Percentiles rank a stretch among this genome's conserved stretches.
Conservation (phyloP, 2,113 vertebrate genomes). For the Phocoena sinus region DNA sequence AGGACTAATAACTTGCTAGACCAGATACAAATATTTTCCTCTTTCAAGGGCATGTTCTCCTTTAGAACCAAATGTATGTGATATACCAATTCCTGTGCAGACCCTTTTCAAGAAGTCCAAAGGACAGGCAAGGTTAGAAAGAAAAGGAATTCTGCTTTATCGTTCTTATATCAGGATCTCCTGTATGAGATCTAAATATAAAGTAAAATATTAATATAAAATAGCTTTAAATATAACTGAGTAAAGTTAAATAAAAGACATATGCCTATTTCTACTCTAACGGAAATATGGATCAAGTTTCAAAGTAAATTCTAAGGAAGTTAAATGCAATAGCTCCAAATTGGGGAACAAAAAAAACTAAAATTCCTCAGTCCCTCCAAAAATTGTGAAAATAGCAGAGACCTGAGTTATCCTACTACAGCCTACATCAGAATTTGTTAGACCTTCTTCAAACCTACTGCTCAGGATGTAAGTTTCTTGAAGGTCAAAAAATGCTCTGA, state of each 20-base stretch:
- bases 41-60: slow-evolving; percentile 29
- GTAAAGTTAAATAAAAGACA: neutral
- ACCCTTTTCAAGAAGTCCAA: neutral
- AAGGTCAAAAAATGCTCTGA: neutral
- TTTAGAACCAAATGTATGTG: slow-evolving; percentile 31
- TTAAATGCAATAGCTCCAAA: neutral
- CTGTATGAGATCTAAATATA: neutral
- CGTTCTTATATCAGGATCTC: neutral
- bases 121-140: neutral
- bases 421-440: neutral
- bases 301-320: slow-evolving; percentile 23
- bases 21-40: neutral
- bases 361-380: neutral
- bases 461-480: neutral
- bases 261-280: neutral
- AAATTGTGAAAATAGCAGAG: neutral
- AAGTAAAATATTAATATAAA: neutral
- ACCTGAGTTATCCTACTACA: neutral
- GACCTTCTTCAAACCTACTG: neutral
- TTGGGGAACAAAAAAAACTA: neutral
- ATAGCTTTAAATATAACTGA: neutral
- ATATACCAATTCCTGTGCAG: neutral
- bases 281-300: neutral
- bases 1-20: neutral
- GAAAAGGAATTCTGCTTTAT: neutral